phyloP scores from a whole-genome alignment of 2,113 vertebrate genomes.

The Poicephalus meyeri region DNA sequence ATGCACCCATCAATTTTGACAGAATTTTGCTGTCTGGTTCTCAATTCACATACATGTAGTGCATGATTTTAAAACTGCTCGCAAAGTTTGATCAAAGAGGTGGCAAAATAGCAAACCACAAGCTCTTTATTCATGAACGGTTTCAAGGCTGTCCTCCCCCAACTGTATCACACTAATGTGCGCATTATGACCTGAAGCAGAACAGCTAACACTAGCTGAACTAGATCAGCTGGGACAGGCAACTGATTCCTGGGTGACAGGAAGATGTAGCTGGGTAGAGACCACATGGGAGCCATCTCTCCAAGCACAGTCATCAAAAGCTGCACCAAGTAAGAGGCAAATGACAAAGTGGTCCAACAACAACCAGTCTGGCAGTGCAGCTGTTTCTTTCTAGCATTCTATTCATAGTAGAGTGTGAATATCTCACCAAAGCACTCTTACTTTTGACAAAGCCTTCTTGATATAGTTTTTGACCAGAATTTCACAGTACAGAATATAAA shows the following conservation, averaged over 20 bases:
- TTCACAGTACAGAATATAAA: background rate
- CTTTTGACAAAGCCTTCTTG: background rate
- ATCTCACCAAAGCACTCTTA: background rate
- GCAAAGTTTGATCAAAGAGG: background rate
- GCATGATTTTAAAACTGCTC: background rate
- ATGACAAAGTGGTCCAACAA: background rate
- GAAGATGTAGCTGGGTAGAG: background rate
- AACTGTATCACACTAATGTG: fast-evolving
- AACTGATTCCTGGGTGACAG: background rate
- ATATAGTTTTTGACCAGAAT: background rate
- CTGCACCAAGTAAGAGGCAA: background rate
- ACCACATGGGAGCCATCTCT: background rate
- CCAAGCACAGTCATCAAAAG: background rate
- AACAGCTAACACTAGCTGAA: background rate
- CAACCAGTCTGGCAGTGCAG: too few species aligned
- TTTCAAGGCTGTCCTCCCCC: background rate
- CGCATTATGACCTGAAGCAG: background rate
- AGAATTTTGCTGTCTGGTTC: background rate
- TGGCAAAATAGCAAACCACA: background rate
- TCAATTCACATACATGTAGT: background rate
- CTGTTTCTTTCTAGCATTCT: background rate
- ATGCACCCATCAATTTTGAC: background rate
- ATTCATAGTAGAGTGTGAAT: background rate
- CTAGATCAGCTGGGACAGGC: background rate
- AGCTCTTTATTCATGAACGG: background rate